Percentiles rank a stretch among this genome's conserved stretches.
phyloP scores from a whole-genome alignment of 1,140 invertebrate genomes.

The Trinorchestia longiramus region DNA sequence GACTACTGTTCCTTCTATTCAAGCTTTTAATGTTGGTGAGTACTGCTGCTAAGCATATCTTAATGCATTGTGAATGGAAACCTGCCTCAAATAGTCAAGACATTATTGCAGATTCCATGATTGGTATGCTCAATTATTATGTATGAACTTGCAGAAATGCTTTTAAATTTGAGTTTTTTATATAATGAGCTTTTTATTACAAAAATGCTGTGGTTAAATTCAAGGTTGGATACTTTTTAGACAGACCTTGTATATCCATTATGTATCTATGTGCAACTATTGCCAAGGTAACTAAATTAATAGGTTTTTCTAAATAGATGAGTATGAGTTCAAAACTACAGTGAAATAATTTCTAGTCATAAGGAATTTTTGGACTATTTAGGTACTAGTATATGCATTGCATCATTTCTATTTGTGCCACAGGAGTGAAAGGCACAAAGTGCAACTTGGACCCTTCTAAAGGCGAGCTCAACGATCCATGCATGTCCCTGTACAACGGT shows the following conservation, averaged over 20 bases:
- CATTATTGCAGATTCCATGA: not conserved
- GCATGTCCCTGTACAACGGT: constrained; percentile 58
- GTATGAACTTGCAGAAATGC: not conserved
- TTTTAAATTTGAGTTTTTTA: no score
- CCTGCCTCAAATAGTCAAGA: not conserved
- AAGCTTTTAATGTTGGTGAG: constrained; percentile 32
- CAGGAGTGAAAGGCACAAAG: constrained; percentile 61
- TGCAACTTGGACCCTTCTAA: constrained; percentile 62
- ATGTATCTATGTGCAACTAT: not conserved
- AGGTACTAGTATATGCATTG: not conserved
- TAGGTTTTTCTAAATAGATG: not conserved
- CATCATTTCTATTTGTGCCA: not conserved
- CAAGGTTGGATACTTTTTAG: no score
- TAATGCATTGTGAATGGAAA: not conserved
- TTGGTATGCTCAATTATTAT: not conserved
- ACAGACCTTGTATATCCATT: no score
- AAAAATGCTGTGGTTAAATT: not conserved
- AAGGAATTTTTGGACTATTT: not conserved
- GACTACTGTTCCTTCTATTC: constrained; percentile 56
- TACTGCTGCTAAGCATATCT: not conserved
- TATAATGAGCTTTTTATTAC: not conserved
- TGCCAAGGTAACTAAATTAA: not conserved
- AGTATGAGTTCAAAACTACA: not conserved
- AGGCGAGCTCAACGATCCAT: constrained; percentile 61
- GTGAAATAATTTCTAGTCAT: not conserved